phyloP scores from a whole-genome alignment of 2,797 vertebrate genomes.

The Clamator glandarius region DNA sequence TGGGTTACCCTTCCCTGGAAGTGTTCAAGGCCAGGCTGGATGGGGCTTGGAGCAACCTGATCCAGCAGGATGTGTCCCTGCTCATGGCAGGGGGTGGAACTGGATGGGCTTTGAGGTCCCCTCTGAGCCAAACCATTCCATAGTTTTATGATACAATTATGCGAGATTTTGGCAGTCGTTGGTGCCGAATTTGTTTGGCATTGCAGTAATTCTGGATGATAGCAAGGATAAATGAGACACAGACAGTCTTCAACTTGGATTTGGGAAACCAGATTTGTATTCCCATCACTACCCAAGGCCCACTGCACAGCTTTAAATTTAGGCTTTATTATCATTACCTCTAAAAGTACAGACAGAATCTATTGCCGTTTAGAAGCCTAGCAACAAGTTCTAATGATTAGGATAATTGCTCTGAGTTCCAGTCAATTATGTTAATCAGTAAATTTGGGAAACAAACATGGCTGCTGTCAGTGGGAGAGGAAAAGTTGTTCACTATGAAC shows the following conservation, averaged over 20 bases:
- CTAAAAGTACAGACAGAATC: background rate
- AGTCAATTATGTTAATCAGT: background rate
- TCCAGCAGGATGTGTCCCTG: too few relatives aligned
- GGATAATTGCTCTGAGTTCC: background rate
- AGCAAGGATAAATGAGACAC: background rate
- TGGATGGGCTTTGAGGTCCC: too few relatives aligned
- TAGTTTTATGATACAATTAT: too few relatives aligned
- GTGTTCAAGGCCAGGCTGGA: too few relatives aligned
- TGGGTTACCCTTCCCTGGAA: too few relatives aligned
- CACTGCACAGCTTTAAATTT: background rate
- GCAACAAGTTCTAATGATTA: background rate
- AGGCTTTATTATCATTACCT: background rate
- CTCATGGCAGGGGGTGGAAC: too few relatives aligned
- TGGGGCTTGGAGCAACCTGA: too few relatives aligned
- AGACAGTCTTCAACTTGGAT: background rate
- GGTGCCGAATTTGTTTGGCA: background rate
- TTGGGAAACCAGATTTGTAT: background rate
- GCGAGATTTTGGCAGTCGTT: background rate
- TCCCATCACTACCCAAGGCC: background rate
- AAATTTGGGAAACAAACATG: background rate
- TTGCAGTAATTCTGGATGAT: background rate
- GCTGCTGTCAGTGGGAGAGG: background rate
- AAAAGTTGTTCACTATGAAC: background rate
- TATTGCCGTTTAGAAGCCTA: background rate
- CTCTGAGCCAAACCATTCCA: too few relatives aligned